phyloP scores from a whole-genome alignment of 2,888 invertebrate species.

The Pocota personata region DNA sequence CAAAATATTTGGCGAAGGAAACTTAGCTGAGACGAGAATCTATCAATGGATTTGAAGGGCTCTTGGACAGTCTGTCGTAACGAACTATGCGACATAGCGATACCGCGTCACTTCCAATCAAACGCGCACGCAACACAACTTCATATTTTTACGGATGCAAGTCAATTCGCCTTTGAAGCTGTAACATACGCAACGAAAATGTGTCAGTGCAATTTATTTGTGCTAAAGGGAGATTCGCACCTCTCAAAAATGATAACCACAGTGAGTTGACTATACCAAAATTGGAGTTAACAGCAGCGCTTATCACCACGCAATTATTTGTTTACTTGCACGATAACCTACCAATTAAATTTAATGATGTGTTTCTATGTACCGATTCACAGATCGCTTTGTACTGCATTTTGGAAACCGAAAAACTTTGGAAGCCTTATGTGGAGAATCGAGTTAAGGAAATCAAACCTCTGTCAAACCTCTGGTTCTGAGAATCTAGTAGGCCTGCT shows the following conservation, averaged over 20 bases:
- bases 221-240: too few species aligned
- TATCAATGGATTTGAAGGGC: not conserved
- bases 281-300: not conserved
- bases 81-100: not conserved
- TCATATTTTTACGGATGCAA: conserved; percentile 15
- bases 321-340: not conserved
- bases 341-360: not conserved
- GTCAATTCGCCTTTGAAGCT: conserved; percentile 13
- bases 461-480: not conserved
- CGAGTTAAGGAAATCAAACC: not conserved
- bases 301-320: not conserved
- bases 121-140: too few species aligned
- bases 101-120: too few species aligned
- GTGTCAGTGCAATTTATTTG: not conserved
- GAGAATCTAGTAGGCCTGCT: not conserved
- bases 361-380: too few species aligned
- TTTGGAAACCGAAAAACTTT: too few species aligned
- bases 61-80: too few species aligned
- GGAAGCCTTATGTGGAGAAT: too few species aligned
- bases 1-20: too few species aligned
- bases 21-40: too few species aligned
- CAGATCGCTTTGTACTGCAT: too few species aligned
- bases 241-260: too few species aligned
- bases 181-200: not conserved
- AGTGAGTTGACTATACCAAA: too few species aligned